phyloP scores from a whole-genome alignment of 2,113 vertebrate genomes.

The Alouatta palliata region DNA sequence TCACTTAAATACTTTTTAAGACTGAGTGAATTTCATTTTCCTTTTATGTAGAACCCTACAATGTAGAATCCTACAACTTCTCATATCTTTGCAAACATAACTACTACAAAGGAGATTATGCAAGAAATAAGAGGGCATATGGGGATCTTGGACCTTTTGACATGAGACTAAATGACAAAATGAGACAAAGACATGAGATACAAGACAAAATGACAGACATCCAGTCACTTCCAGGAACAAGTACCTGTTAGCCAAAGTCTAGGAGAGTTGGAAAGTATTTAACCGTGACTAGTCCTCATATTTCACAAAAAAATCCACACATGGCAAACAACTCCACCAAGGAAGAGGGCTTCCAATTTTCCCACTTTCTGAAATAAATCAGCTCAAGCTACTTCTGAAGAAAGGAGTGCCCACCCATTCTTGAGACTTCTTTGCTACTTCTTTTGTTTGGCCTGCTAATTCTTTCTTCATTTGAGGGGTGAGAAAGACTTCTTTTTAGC shows the following conservation, averaged over 20 bases:
- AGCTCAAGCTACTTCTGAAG: background rate
- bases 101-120: background rate
- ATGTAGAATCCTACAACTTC: background rate
- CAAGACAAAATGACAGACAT: too few relatives aligned
- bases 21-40: background rate
- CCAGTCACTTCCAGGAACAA: background rate
- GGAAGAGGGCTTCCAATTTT: background rate
- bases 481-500: background rate
- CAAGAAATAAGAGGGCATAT: background rate
- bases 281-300: background rate
- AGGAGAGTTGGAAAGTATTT: background rate
- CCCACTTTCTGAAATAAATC: background rate
- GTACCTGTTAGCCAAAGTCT: background rate
- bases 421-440: background rate
- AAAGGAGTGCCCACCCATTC: background rate
- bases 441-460: slow-evolving; percentile 48
- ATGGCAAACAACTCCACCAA: background rate
- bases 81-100: background rate
- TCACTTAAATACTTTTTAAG: background rate
- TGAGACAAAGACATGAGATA: too few relatives aligned
- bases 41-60: background rate
- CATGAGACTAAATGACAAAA: too few relatives aligned
- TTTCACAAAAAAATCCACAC: background rate
- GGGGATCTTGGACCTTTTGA: background rate
- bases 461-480: background rate